Evolutionary conservation across 2,113 vertebrate genomes (phyloP).

Genomic region (Columba livia): DNA sequence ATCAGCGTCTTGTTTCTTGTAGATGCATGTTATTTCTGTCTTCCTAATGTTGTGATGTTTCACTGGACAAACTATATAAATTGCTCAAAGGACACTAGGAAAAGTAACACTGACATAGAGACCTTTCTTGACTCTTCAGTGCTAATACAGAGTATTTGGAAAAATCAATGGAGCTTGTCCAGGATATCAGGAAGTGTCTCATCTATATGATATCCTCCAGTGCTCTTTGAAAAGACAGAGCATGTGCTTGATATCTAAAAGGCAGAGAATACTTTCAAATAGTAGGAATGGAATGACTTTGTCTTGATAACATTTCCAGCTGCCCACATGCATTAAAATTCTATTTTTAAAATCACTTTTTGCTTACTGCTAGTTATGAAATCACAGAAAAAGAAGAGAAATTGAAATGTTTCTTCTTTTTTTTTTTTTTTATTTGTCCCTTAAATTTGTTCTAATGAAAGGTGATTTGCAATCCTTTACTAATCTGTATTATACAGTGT

Average conservation of each 20-base stretch:
- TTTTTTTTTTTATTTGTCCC: not conserved
- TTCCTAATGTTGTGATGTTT: not conserved
- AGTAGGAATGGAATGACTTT: not conserved
- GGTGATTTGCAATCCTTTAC: not conserved
- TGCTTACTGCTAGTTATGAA: not conserved
- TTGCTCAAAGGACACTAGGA: not conserved
- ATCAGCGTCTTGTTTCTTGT: not conserved
- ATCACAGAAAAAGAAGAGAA: not conserved
- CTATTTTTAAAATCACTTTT: not conserved
- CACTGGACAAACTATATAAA: not conserved
- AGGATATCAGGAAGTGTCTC: not conserved
- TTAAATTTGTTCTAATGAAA: not conserved
- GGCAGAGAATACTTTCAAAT: not conserved
- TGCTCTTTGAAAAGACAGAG: not conserved
- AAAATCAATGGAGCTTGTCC: slow-evolving; percentile 20
- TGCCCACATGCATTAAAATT: not conserved
- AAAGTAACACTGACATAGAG: not conserved
- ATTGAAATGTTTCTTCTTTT: not conserved
- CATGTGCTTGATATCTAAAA: not conserved
- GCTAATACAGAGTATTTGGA: not conserved
- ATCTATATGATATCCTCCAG: not conserved
- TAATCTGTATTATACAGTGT: not conserved
- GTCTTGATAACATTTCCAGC: not conserved
- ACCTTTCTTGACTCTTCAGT: not conserved
- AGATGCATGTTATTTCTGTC: not conserved